Evolutionary conservation across 2,113 vertebrate genomes (phyloP), one percentile per base, ranked within the genome.

Genomic region (Psettodes erumei): DNA sequence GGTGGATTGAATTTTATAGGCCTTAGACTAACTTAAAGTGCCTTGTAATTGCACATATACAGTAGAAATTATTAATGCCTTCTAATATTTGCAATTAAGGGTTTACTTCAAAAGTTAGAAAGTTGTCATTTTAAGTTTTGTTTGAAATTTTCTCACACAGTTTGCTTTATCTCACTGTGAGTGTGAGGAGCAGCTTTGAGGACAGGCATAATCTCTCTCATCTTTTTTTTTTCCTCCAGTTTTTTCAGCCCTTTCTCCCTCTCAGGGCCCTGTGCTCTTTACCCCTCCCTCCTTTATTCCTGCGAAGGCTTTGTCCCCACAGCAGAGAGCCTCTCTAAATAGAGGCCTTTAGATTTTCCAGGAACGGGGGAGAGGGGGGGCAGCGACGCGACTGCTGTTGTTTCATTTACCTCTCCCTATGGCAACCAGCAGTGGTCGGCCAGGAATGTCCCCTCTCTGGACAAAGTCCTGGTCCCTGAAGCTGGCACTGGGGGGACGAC

Each of bases 391-490:
- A 91, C 93, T 88, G 93, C 93, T 93, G 94, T 95, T 96, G 94
- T 96, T 96, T 95, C 95, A 94, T 95, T 94, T 95, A 93, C 93
- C 92, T 93, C 94, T 97, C 94, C 89, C 96, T 96, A 97, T 97
- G 96, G 96, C 96, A 98, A 98, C 96, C 95, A 95, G 92, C 95
- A 94, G 93, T 92, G 87, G 93, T 85, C 77, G 84, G 93, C 93
- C 95, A 98, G 96, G 97, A 97, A 97, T 97, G 96, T 95, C 94
- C 95, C 95, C 95, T 95, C 94, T 93, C 93, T 93, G 96, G 96
- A 97, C 96, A 96, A 96, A 96, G 95, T 96, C 92, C 94, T 91
- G 91, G 86, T 95, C 94, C 94, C 94, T 90, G 89, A 93, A 90
- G 89, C 90, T 90, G 89, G 89, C 85, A 88, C 86, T 28, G 64